Percentiles rank a stretch among this genome's conserved stretches.
These are phyloP conservation scores for Pseudorectes ferrugineus DNA, from an alignment of 2,113 vertebrate species.

Conservation along the genomic window DNA sequence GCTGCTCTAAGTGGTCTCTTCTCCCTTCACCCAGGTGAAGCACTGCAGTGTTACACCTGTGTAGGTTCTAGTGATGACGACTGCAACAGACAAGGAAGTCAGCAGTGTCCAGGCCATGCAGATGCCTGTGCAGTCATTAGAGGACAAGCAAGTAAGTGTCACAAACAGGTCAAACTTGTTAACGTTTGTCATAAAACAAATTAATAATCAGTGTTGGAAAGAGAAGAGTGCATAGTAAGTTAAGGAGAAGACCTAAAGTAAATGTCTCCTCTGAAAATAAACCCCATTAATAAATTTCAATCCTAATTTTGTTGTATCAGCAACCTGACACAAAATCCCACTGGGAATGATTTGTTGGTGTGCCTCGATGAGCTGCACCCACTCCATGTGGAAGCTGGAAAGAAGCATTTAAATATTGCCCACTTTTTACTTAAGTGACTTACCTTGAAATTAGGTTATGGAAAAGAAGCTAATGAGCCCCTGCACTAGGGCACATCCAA, in stretches of 20 bases:
- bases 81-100: slow-evolving; percentile 86
- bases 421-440: neutral
- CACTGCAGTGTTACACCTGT: slow-evolving; percentile 83
- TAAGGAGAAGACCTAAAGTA: neutral
- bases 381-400: neutral
- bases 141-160: slow-evolving; percentile 84
- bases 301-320: neutral
- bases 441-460: neutral
- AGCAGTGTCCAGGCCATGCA: slow-evolving; percentile 79
- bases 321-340: neutral
- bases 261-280: neutral
- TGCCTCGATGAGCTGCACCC: accelerated
- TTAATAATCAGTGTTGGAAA: neutral
- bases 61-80: slow-evolving; percentile 85
- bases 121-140: slow-evolving; percentile 84
- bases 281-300: neutral
- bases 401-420: neutral
- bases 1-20: neutral
- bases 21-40: slow-evolving; percentile 68
- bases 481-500: too few relatives aligned
- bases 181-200: accelerated
- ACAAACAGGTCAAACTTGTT: neutral
- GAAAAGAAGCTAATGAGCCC: neutral
- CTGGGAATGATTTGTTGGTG: neutral
- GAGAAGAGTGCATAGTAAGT: neutral